Conservation (phyloP, 2,113 vertebrate genomes). For the Butorides virescens region DNA sequence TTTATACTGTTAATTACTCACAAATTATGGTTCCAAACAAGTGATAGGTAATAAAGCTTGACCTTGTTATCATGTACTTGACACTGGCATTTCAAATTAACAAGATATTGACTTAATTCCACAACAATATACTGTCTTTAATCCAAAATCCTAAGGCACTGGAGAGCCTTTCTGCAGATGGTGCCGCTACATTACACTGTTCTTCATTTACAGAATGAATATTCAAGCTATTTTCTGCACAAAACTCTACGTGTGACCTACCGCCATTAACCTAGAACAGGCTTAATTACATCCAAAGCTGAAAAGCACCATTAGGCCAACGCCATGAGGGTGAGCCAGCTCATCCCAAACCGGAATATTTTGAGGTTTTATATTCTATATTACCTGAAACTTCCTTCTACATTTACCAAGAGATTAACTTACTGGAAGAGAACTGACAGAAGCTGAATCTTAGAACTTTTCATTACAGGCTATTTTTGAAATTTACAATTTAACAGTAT, state of each 20-base stretch:
- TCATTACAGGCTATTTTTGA: neutral
- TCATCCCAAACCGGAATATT: neutral
- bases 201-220: neutral
- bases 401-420: neutral
- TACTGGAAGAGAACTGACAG: neutral
- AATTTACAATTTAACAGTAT: neutral
- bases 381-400: neutral
- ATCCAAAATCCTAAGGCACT: neutral
- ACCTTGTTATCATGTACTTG: neutral
- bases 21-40: neutral
- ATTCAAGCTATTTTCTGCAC: neutral
- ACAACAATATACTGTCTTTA: neutral
- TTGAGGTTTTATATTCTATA: neutral
- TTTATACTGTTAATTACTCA: neutral
- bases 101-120: fast-evolving
- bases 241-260: neutral
- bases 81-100: neutral
- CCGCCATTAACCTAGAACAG: neutral
- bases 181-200: neutral
- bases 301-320: neutral
- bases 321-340: fast-evolving
- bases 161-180: neutral
- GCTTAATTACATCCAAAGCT: neutral
- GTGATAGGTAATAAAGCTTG: neutral
- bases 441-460: neutral